Evolutionary conservation across 1,140 invertebrate species (phyloP).

Genomic region (Cryptotermes secundus): DNA sequence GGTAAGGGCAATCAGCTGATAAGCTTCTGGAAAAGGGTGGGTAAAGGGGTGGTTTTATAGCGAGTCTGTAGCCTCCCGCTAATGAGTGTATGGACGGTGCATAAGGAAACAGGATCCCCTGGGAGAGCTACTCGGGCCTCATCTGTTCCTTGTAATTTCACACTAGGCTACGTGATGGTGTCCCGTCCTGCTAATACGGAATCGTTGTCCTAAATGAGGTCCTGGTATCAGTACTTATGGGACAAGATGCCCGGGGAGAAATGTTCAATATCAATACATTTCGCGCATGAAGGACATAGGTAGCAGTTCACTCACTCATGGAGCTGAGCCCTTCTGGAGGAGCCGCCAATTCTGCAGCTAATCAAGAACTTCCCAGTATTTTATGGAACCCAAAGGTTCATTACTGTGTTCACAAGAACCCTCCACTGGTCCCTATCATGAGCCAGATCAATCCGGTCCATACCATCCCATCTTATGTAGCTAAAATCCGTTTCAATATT

Average conservation of each 20-base stretch:
- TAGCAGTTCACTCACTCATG: too few relatives aligned
- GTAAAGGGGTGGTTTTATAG: background rate
- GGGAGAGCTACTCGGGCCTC: background rate
- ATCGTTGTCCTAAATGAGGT: background rate
- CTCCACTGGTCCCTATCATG: too few relatives aligned
- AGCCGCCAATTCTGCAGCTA: too few relatives aligned
- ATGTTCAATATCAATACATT: conserved; percentile 7
- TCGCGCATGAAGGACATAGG: background rate
- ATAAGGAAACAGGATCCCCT: background rate
- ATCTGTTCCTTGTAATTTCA: background rate
- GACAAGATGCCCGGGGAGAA: background rate
- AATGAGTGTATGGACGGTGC: background rate
- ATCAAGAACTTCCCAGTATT: too few relatives aligned
- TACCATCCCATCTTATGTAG: too few relatives aligned
- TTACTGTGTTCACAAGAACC: too few relatives aligned
- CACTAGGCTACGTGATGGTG: background rate
- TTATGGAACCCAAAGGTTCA: too few relatives aligned
- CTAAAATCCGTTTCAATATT: too few relatives aligned
- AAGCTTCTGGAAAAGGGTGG: background rate
- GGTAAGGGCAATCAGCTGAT: background rate
- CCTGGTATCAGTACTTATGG: conserved; percentile 8
- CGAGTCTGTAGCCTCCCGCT: background rate
- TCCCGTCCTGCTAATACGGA: background rate
- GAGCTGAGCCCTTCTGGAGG: too few relatives aligned
- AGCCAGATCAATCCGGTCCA: too few relatives aligned